phyloP scores from a whole-genome alignment of 2,888 invertebrate species.

The Gonocerus acuteangulatus region DNA sequence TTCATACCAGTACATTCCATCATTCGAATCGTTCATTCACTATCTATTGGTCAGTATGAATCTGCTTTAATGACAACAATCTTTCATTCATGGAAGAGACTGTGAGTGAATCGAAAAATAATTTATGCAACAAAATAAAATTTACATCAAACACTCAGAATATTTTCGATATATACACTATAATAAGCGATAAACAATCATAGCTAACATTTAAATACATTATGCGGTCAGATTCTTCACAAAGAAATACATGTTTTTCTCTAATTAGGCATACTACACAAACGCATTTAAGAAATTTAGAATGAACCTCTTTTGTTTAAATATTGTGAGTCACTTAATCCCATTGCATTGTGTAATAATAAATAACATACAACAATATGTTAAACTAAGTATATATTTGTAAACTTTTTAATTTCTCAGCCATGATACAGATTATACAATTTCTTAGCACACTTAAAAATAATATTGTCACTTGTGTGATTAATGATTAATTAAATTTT shows the following conservation, averaged over 20 bases:
- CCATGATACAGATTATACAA: background rate
- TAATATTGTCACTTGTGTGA: slow-evolving; percentile 24
- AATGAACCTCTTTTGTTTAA: too few relatives aligned
- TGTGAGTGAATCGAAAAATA: slow-evolving; percentile 2
- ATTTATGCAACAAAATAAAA: slow-evolving; percentile 3
- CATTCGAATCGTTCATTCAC: background rate
- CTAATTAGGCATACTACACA: background rate
- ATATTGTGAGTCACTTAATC: background rate
- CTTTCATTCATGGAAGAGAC: slow-evolving; percentile 7
- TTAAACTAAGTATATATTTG: too few relatives aligned
- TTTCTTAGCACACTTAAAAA: slow-evolving; percentile 18
- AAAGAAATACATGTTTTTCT: background rate
- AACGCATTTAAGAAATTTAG: too few relatives aligned
- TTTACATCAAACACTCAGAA: too few relatives aligned
- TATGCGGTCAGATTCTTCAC: background rate
- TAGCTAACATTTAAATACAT: background rate
- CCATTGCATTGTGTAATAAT: background rate
- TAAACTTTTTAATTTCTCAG: too few relatives aligned
- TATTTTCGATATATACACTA: too few relatives aligned
- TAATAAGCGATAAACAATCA: background rate
- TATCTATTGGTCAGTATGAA: slow-evolving; percentile 10
- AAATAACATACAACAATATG: background rate
- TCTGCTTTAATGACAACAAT: background rate
- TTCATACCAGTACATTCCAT: background rate
- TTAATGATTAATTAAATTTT: slow-evolving; percentile 16